Conservation (phyloP, 1,140 invertebrate species). For the Drosophila oshimai region DNA sequence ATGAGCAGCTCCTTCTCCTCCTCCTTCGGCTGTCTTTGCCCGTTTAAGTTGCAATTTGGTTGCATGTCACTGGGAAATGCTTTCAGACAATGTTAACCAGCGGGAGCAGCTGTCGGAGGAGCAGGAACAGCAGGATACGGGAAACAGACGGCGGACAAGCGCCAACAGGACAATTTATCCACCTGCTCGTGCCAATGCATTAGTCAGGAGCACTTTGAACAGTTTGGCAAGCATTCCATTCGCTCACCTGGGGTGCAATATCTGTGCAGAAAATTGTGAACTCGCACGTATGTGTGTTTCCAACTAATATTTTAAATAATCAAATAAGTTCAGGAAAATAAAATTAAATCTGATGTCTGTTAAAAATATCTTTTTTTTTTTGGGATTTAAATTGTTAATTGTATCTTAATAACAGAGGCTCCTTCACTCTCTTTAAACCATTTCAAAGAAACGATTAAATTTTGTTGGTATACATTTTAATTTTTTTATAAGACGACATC, state of each 20-base stretch:
- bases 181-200: conserved; percentile 19
- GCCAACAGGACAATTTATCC: conserved; percentile 19
- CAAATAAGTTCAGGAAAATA: too few relatives aligned
- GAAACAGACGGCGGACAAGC: conserved; percentile 1
- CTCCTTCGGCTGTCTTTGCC: conserved; percentile 46
- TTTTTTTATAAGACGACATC: too few relatives aligned
- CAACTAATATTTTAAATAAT: too few relatives aligned
- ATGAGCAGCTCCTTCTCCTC: not conserved
- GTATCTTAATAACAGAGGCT: too few relatives aligned
- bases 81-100: conserved; percentile 68
- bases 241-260: not conserved
- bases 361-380: too few relatives aligned
- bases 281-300: too few relatives aligned
- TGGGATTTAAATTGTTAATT: too few relatives aligned
- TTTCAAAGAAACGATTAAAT: too few relatives aligned
- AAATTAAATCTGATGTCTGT: too few relatives aligned
- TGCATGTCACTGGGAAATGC: conserved; percentile 75
- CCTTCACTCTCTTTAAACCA: too few relatives aligned
- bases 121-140: not conserved
- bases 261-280: not conserved
- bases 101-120: not conserved
- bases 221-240: conserved; percentile 1
- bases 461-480: too few relatives aligned
- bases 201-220: conserved; percentile 8
- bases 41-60: conserved; percentile 76